Conservation (phyloP, 2,888 invertebrate genomes). For the Pecten maximus region DNA sequence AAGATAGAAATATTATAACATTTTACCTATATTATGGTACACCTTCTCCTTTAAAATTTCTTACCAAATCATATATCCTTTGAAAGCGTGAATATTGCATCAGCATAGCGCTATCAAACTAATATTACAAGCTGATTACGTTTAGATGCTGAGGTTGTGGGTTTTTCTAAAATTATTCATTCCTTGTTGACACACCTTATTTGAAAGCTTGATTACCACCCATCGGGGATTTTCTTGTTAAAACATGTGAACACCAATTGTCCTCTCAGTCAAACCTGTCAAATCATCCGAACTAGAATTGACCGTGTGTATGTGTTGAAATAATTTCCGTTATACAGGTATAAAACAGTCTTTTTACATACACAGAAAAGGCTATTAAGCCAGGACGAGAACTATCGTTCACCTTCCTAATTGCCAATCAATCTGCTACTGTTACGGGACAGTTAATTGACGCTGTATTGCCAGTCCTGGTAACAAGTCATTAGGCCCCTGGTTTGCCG, state of each 20-base stretch:
- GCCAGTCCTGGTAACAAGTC: neutral
- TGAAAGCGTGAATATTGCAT: no score
- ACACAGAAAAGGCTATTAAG: constrained; percentile 6
- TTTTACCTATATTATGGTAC: neutral
- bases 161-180: neutral
- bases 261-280: neutral
- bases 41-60: no score
- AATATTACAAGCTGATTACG: neutral
- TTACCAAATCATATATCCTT: no score
- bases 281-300: neutral
- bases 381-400: neutral
- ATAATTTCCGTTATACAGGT: neutral
- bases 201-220: neutral
- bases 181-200: neutral
- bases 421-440: neutral
- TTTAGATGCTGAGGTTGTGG: neutral
- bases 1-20: neutral
- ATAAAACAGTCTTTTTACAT: neutral
- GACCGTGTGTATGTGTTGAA: neutral
- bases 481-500: neutral
- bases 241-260: neutral
- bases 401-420: constrained; percentile 14
- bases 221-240: neutral
- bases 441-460: neutral
- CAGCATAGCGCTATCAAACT: no score